These are phyloP conservation scores for Cybosia mesomella DNA, from an alignment of 2,888 invertebrate genomes.

Conservation along the genomic window DNA sequence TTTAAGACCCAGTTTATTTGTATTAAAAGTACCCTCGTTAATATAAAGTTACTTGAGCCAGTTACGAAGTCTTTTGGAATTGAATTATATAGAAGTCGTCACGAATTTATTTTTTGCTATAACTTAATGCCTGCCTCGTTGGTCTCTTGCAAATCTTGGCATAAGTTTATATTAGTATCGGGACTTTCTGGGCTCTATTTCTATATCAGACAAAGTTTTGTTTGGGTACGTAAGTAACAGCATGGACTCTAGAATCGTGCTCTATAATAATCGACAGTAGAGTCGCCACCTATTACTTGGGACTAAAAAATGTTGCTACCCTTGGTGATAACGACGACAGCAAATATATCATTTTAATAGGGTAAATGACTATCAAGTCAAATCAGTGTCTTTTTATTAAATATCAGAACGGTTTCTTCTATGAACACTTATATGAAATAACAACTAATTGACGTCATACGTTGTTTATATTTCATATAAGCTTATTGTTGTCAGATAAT, in stretches of 20 bases:
- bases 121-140: background rate
- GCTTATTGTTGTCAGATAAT: too few relatives aligned
- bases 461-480: too few relatives aligned
- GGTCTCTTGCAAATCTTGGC: background rate
- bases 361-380: too few relatives aligned
- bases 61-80: background rate
- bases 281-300: too few relatives aligned
- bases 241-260: background rate
- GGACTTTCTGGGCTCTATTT: background rate
- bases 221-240: background rate
- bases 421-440: too few relatives aligned
- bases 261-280: too few relatives aligned
- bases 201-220: background rate
- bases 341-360: too few relatives aligned
- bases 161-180: background rate
- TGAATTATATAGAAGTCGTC: constrained; percentile 3
- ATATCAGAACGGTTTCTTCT: too few relatives aligned
- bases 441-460: too few relatives aligned
- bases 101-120: background rate
- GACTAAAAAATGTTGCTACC: too few relatives aligned
- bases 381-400: too few relatives aligned
- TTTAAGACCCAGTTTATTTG: background rate
- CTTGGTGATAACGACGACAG: too few relatives aligned
- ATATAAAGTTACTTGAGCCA: background rate
- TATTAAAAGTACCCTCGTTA: constrained; percentile 1